Evolutionary conservation across 1,140 invertebrate genomes (phyloP).

Genomic region (Hetaerina americana): DNA sequence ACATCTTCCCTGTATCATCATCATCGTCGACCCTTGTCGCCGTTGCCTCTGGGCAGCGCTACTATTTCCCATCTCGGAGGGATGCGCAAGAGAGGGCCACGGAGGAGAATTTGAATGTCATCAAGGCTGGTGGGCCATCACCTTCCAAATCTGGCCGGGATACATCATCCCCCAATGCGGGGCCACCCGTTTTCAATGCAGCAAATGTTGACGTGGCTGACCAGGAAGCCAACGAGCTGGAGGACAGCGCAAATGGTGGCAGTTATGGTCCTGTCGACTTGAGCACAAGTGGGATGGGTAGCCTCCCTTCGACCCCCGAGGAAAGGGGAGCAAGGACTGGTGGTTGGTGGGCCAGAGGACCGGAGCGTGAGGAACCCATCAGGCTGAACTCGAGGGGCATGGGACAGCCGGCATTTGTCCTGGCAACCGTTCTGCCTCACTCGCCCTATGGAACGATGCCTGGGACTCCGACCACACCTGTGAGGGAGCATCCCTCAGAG

Average conservation of each 20-base stretch:
- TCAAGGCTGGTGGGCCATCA: not conserved
- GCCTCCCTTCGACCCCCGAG: not conserved
- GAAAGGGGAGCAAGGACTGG: not conserved
- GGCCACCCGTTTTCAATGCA: not conserved
- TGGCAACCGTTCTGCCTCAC: not conserved
- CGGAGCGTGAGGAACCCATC: not conserved
- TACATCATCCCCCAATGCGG: not conserved
- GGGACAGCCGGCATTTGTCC: not conserved
- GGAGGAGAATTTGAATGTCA: not conserved
- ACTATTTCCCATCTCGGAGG: conserved; percentile 31
- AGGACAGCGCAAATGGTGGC: not conserved
- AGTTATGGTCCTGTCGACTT: not conserved
- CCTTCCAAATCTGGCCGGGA: not conserved
- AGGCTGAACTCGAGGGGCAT: not conserved
- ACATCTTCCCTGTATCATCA: not conserved
- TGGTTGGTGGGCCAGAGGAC: not conserved
- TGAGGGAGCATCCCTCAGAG: conserved; percentile 24
- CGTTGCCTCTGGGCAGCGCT: conserved; percentile 16
- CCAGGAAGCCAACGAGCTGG: not conserved
- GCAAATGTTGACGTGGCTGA: not conserved
- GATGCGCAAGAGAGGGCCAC: not conserved
- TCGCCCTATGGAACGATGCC: conserved; percentile 1
- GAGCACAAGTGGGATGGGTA: not conserved
- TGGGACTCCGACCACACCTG: conserved; percentile 10
- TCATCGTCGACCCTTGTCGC: not conserved